A percentile compares a stretch with the other conserved stretches of the same genome.
Evolutionary conservation across 2,113 vertebrate genomes (phyloP).

Genomic region (Nematolebias whitei): DNA sequence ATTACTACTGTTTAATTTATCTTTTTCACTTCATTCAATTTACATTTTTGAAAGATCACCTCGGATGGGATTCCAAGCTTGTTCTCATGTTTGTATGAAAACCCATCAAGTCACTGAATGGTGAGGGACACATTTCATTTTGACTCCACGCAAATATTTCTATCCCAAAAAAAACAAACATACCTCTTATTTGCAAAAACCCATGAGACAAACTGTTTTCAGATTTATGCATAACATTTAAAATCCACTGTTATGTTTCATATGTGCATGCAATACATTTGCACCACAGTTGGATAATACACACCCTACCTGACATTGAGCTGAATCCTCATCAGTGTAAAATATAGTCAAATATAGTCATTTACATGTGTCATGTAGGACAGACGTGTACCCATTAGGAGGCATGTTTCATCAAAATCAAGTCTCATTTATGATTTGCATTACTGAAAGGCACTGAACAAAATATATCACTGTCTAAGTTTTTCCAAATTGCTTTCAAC

Average conservation of each 20-base stretch:
- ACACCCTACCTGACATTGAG: background rate
- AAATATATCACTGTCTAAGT: background rate
- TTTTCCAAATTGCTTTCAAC: background rate
- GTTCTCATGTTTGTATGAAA: no score
- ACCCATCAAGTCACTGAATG: no score
- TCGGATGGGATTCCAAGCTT: no score
- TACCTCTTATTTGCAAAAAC: background rate
- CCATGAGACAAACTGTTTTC: background rate
- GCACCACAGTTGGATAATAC: background rate
- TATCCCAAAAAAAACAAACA: background rate
- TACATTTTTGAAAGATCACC: no score
- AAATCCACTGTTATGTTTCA: background rate
- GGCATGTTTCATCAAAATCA: slow-evolving; percentile 3
- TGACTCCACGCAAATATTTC: background rate
- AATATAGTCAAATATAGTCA: background rate
- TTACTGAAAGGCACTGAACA: background rate
- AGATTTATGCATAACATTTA: background rate
- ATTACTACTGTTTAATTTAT: no score
- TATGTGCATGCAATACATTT: background rate
- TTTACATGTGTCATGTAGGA: background rate
- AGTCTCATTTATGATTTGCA: background rate
- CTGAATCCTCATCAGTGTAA: background rate
- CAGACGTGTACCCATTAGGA: background rate
- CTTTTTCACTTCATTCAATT: no score
- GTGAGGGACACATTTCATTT: no score